Percentiles rank a stretch among this genome's conserved stretches.
Conservation (phyloP, 2,888 invertebrate species). For the Lymantria dispar region DNA sequence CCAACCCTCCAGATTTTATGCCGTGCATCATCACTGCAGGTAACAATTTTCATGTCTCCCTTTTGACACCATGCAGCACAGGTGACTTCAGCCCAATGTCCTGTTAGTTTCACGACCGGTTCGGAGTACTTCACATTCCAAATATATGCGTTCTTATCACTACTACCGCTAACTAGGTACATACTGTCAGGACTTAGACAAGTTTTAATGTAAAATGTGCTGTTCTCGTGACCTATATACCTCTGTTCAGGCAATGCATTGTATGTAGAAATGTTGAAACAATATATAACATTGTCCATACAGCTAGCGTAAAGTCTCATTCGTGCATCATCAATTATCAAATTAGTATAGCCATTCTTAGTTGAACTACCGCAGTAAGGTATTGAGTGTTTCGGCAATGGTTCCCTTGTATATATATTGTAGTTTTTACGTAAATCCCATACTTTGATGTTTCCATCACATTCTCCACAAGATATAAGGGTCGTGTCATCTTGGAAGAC, state of each 20-base stretch:
- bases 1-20: conserved; percentile 90
- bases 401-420: conserved; percentile 85
- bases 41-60: conserved; percentile 85
- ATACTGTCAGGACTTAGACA: conserved; percentile 90
- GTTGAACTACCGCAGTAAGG: conserved; percentile 88
- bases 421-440: conserved; percentile 95
- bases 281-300: conserved; percentile 93
- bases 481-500: conserved; percentile 91
- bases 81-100: conserved; percentile 93
- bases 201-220: conserved; percentile 93
- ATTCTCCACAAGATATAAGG: conserved; percentile 92
- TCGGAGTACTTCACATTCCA: conserved; percentile 87
- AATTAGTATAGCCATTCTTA: conserved; percentile 88
- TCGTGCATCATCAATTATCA: conserved; percentile 87
- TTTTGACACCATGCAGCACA: conserved; percentile 90
- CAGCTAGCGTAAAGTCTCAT: conserved; percentile 91
- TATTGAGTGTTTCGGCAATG: conserved; percentile 87
- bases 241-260: conserved; percentile 84
- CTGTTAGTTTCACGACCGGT: conserved; percentile 87
- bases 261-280: conserved; percentile 90
- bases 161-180: conserved; percentile 94
- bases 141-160: conserved; percentile 92
- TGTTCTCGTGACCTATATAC: conserved; percentile 89
- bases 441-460: conserved; percentile 92
- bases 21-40: conserved; percentile 92